Base-by-base conservation (phyloP, 2,113 vertebrate genomes). In the Amphiprion ocellaris region DNA sequence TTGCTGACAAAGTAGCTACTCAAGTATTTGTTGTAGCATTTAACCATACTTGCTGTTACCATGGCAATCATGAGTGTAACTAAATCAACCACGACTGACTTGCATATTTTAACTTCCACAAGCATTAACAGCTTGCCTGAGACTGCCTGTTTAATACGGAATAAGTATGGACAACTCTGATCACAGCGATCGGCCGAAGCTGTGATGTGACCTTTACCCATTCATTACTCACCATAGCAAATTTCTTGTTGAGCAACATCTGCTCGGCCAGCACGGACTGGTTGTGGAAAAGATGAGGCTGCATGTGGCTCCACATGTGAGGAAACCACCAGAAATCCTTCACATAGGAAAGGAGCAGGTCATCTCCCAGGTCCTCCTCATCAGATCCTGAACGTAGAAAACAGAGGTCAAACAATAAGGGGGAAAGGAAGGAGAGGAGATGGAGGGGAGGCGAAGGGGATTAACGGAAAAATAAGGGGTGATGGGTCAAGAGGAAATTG, bases 261-360 rank as follows among this genome's bases (percentile, higher is more conserved):
- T 99, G 98, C 90, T 99, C 98, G 0, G 97, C 96, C 0, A 99
- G 94, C 85, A 98, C 97, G 0, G 97, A 98, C 93, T 99, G 97
- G 93, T 99, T 99, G 93, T 99, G 98, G 95, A 99, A 99, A 44
- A 99, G 96, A 86, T 99, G 98, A 14, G 98, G 98, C 94, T 99
- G 98, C 97, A 99, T 99, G 94, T 99, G 98, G 92, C 98, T 99
- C 98, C 98, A 99, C 98, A 99, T 99, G 94, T 99, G 98, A 6
- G 98, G 98, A 82, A 99, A 99, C 98, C 98, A 99, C 98, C 98
- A 99, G 92, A 99, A 99, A 94, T 99, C 97, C 85, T 94, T 96
- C 88, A 98, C 97, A 0, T 96, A 97, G 2, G 96, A 97, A 61
- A 99, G 95, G 89, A 99, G 94, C 82, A 99, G 95, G 90, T 98